phyloP scores from a whole-genome alignment of 2,113 vertebrate genomes.

The Apistogramma diplotaenia region DNA sequence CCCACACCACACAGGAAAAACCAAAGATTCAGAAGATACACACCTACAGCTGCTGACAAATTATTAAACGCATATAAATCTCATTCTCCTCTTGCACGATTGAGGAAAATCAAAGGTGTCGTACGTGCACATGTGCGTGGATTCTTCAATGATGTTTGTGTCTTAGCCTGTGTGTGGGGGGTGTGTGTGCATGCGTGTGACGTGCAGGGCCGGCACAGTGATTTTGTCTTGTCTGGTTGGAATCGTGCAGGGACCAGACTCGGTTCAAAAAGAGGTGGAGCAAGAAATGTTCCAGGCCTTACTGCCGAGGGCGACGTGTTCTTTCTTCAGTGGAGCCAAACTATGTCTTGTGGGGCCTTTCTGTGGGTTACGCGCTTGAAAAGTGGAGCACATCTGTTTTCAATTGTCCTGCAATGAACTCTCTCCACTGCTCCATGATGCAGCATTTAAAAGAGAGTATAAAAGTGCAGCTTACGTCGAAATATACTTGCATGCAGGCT shows the following conservation, averaged over 20 bases:
- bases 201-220: background rate
- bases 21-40: too few species aligned
- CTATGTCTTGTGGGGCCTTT: background rate
- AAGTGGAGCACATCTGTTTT: background rate
- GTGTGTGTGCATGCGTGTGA: background rate
- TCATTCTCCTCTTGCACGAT: background rate
- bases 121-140: background rate
- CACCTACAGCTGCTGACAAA: background rate
- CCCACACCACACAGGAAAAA: too few species aligned
- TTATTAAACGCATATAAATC: background rate
- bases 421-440: background rate
- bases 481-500: too few species aligned
- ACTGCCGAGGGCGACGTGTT: background rate
- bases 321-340: background rate
- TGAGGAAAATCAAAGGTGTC: background rate
- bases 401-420: background rate
- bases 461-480: too few species aligned
- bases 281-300: background rate
- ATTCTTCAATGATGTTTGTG: background rate
- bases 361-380: background rate
- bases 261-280: background rate
- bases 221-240: background rate
- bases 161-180: background rate
- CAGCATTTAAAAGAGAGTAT: too few species aligned
- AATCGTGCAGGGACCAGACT: background rate